phyloP scores from a whole-genome alignment of 2,888 invertebrate species.

The Oscheius myriophilus region DNA sequence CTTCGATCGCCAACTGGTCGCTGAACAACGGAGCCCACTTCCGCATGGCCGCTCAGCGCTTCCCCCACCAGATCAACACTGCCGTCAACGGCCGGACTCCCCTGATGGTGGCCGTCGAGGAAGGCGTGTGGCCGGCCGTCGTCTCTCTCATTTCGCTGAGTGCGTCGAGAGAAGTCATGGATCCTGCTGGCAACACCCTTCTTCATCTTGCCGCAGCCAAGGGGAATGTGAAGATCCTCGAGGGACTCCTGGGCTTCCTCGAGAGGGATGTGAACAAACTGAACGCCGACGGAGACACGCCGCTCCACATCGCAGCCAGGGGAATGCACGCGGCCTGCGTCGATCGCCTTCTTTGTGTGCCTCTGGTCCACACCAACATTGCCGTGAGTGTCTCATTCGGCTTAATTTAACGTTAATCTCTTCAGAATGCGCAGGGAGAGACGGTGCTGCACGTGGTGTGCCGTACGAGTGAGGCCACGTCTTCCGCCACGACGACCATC shows the following conservation, averaged over 20 bases:
- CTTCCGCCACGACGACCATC: conserved; percentile 15
- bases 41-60: conserved; percentile 2
- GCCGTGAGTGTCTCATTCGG: conserved; percentile 8
- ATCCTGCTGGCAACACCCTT: conserved; percentile 31
- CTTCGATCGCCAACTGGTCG: conserved; percentile 13
- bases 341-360: conserved; percentile 39
- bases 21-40: conserved; percentile 17
- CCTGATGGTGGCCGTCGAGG: conserved; percentile 41
- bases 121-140: conserved; percentile 39
- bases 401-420: not conserved
- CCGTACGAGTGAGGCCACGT: conserved; percentile 37
- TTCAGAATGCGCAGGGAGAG: conserved; percentile 41
- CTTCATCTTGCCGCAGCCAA: conserved; percentile 43
- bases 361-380: conserved; percentile 35
- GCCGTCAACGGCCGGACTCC: conserved; percentile 38
- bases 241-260: conserved; percentile 28
- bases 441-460: conserved; percentile 45
- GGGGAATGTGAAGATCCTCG: conserved; percentile 18
- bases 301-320: conserved; percentile 44
- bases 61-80: conserved; percentile 20
- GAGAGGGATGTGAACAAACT: conserved; percentile 25
- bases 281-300: conserved; percentile 37
- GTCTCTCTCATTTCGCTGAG: conserved; percentile 38
- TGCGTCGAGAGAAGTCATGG: conserved; percentile 33
- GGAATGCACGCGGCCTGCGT: conserved; percentile 48